These are phyloP conservation scores for Bubo scandiacus DNA, from an alignment of 2,113 vertebrate species.

Conservation along the genomic window DNA sequence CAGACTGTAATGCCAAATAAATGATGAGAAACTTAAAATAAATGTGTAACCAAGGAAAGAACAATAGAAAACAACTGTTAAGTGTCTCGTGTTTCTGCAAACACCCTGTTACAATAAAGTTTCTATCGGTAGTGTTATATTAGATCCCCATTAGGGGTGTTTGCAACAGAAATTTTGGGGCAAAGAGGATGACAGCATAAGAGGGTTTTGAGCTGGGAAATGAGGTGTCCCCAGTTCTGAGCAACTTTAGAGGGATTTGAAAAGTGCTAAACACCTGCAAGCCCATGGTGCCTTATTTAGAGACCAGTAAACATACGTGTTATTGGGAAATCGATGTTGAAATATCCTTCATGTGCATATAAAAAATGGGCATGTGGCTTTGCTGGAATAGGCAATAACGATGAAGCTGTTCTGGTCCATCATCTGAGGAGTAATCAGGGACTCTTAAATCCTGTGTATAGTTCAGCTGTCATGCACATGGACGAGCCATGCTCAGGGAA, in stretches of 20 bases:
- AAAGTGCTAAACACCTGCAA: background rate
- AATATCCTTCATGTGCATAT: background rate
- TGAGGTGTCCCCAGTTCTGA: rapidly evolving
- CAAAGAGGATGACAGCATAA: background rate
- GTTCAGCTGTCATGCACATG: slow-evolving; percentile 16
- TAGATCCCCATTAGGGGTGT: rapidly evolving
- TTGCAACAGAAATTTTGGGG: background rate
- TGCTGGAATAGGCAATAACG: background rate
- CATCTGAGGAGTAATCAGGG: background rate
- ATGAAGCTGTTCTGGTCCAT: background rate
- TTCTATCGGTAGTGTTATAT: background rate
- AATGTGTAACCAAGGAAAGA: background rate
- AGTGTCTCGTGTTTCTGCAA: background rate
- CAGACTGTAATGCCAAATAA: background rate
- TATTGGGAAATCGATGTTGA: background rate
- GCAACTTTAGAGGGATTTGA: background rate
- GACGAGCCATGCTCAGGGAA: slow-evolving; percentile 12
- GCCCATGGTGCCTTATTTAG: background rate
- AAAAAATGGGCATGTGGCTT: background rate
- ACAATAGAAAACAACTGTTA: background rate
- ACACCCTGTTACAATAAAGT: background rate
- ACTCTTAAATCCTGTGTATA: background rate
- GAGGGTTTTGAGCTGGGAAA: background rate
- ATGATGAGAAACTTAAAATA: background rate
- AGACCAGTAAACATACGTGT: background rate